Conservation (phyloP, 2,888 invertebrate genomes). For the Hydraecia micacea region DNA sequence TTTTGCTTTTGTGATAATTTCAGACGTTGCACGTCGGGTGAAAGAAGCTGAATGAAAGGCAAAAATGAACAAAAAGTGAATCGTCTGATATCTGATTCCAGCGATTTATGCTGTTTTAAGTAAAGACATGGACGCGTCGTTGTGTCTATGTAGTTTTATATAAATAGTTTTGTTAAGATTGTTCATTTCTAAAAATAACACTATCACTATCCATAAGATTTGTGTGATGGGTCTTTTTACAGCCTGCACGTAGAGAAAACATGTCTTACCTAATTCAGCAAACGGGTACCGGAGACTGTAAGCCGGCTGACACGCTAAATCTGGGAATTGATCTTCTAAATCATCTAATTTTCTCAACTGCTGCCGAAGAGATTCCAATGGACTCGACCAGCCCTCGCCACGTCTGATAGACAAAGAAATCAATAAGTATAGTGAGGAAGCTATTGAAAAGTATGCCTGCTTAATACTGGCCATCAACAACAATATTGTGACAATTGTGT, state of each 20-base stretch:
- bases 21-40: neutral
- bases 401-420: slow-evolving; percentile 68
- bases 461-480: no score
- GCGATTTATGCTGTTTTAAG: neutral
- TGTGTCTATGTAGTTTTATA: neutral
- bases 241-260: neutral
- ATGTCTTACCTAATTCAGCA: slow-evolving; percentile 91
- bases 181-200: neutral
- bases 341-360: slow-evolving; percentile 95
- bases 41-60: neutral
- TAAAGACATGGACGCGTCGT: neutral
- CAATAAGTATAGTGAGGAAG: neutral
- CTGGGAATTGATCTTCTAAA: slow-evolving; percentile 95
- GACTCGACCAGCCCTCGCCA: slow-evolving; percentile 92
- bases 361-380: slow-evolving; percentile 94
- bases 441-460: neutral
- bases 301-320: slow-evolving; percentile 93
- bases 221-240: neutral
- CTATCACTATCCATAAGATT: neutral
- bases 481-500: no score
- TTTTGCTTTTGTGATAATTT: neutral
- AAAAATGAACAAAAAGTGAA: neutral
- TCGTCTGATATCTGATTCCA: neutral
- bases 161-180: neutral
- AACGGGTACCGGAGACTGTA: slow-evolving; percentile 96